phyloP scores from a whole-genome alignment of 30 jellyfish, hydroid and myxozoan genomes.

The Pelagia noctiluca region DNA sequence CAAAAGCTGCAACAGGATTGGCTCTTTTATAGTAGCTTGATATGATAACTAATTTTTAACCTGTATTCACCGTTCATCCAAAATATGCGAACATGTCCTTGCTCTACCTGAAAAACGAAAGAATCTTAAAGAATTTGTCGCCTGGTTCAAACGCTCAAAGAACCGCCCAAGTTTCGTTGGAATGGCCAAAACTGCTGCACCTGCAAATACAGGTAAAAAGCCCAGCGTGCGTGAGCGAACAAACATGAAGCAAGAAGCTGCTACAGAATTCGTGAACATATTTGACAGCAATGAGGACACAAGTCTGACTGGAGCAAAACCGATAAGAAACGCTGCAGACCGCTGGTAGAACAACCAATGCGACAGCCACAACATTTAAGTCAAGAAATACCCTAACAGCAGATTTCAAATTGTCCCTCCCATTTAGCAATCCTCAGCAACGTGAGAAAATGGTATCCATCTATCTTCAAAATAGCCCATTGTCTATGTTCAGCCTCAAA shows the following conservation, averaged over 20 bases:
- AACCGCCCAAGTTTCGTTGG: not conserved
- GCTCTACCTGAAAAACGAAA: not conserved
- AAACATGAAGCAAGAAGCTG: not conserved
- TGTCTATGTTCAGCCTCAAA: slow-evolving; percentile 1
- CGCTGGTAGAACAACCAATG: not conserved
- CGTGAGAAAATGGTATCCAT: not conserved
- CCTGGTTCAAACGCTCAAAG: slow-evolving; percentile 1
- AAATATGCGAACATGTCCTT: not conserved
- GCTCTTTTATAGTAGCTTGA: not conserved
- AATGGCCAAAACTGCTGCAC: slow-evolving; percentile 5
- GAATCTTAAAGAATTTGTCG: not conserved
- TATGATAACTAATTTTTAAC: not conserved
- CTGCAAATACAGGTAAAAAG: not conserved
- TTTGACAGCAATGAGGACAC: slow-evolving; percentile 6
- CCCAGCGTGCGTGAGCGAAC: slow-evolving; percentile 8
- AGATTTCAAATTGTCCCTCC: slow-evolving; percentile 2
- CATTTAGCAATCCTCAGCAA: not conserved
- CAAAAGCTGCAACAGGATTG: slow-evolving; percentile 6
- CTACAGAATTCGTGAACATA: not conserved
- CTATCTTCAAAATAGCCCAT: not conserved
- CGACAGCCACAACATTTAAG: not conserved
- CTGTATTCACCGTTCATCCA: not conserved
- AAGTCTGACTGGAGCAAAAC: not conserved
- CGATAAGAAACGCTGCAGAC: not conserved
- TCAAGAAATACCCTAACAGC: slow-evolving; percentile 1